Base-by-base conservation (phyloP, 2,888 invertebrate species). In the Glaucopsyche alexis region DNA sequence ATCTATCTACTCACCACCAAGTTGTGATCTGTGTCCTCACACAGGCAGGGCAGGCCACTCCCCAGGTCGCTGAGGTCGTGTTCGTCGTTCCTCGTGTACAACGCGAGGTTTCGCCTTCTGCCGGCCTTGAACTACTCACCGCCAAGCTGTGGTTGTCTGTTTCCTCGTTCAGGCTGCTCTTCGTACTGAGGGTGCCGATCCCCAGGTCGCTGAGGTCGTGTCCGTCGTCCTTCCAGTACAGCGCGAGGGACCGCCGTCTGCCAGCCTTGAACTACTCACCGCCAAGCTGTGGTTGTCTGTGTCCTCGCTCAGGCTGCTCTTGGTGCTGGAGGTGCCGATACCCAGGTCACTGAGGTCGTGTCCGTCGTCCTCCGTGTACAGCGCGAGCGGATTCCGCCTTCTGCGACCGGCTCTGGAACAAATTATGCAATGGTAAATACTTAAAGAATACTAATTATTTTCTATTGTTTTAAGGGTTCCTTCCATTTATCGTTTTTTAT, bases 21-120 rank as follows among this genome's bases (percentile, higher is more conserved):
- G 82, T 94, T 95, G 81, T 95, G 94, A 84, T 95, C 95, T 80
- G 94, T 95, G 85, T 95, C 94, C 81, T 95, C 95, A 77, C 94
- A 95, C 79, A 94, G 91, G 81, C 95, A 95, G 72, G 94, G n/a
- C n/a, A n/a, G 94, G 77, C 95, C 94, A 82, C 97, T 96, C 75
- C 97, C 97, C 79, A 97, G 95, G 87, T 97, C 97, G 81, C 96
- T 97, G 78, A 97, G 94, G 90, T 97, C 97, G 83, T 97, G 97
- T 65, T 95, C 94, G 84, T 97, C 97, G 79, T 97, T 97, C 80
- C 96, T 96, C 76, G 95, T 95, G 88, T 96, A 97, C 80, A 97
- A 92, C 5, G 96, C 94, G 73, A 96, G 94, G 85, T 88, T 94
- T 81, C 89, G 86, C 88, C 93, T 85, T 89, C 93, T 88, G 72